Evolutionary conservation across 2,113 vertebrate genomes (phyloP).

Genomic region (Ptilonorhynchus violaceus): DNA sequence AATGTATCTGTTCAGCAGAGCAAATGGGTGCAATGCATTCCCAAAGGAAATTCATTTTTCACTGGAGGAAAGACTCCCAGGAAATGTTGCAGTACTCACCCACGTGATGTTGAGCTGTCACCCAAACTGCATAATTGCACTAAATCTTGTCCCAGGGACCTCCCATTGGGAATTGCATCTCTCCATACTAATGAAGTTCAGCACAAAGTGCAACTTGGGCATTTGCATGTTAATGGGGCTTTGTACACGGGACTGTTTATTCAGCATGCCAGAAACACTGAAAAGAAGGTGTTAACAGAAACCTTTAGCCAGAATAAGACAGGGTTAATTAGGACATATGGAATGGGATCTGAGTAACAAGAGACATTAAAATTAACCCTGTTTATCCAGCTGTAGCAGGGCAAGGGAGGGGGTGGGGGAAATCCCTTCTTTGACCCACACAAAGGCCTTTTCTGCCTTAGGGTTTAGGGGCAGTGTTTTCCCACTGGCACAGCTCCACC

Average conservation of each 20-base stretch:
- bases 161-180: conserved; percentile 7
- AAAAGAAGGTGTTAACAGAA: conserved; percentile 53
- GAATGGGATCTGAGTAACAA: not conserved
- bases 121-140: not conserved
- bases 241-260: not conserved
- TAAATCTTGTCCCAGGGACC: not conserved
- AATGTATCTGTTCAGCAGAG: not conserved
- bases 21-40: not conserved
- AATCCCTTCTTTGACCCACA: not conserved
- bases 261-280: not conserved
- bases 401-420: not conserved
- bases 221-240: conserved; percentile 47
- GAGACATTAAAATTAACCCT: conserved; percentile 31
- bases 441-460: not conserved
- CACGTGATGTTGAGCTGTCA: not conserved
- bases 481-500: not conserved
- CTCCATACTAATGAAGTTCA: not conserved
- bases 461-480: not conserved
- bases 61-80: not conserved
- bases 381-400: not conserved
- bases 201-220: not conserved
- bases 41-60: not conserved
- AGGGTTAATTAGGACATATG: conserved; percentile 41
- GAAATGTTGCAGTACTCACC: not conserved
- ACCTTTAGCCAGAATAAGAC: conserved; percentile 11